Conservation (phyloP, 2,888 invertebrate genomes). For the Sphaerophoria taeniata region DNA sequence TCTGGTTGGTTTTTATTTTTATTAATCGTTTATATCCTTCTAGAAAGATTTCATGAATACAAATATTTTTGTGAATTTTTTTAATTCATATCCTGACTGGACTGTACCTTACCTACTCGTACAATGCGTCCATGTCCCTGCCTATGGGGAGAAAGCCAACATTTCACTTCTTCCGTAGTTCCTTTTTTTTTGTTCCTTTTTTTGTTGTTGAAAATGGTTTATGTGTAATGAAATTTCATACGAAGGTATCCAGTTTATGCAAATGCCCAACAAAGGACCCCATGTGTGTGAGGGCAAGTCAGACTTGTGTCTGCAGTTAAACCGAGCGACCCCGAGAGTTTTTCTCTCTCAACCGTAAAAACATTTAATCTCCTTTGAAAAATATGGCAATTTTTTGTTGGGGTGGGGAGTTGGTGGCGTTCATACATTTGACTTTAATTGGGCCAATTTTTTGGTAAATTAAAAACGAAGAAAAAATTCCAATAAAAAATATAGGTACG, state of each 20-base stretch:
- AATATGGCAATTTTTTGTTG: constrained; percentile 55
- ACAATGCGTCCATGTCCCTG: not conserved
- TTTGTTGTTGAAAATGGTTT: constrained; percentile 19
- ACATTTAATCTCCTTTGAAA: constrained; percentile 73
- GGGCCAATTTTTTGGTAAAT: constrained; percentile 74
- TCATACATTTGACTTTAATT: constrained; percentile 68
- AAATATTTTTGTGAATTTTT: constrained; percentile 55
- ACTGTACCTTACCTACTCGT: not conserved
- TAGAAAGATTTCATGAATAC: constrained; percentile 48
- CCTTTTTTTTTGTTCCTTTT: not conserved
- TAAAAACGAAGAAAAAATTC: constrained; percentile 68
- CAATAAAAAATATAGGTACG: constrained; percentile 49
- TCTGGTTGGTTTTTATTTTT: constrained; percentile 6
- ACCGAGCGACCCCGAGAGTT: constrained; percentile 43
- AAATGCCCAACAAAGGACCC: constrained; percentile 33
- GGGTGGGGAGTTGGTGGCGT: constrained; percentile 15
- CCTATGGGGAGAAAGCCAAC: constrained; percentile 41
- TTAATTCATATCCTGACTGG: constrained; percentile 51
- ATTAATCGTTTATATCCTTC: constrained; percentile 32
- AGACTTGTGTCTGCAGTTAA: not conserved
- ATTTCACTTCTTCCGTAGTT: constrained; percentile 49
- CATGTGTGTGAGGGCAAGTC: constrained; percentile 4
- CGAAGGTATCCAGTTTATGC: constrained; percentile 55
- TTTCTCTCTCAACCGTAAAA: constrained; percentile 63
- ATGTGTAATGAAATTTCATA: constrained; percentile 60